Base-by-base conservation (phyloP, 2,888 invertebrate species). In the Heteromurus nitidus region DNA sequence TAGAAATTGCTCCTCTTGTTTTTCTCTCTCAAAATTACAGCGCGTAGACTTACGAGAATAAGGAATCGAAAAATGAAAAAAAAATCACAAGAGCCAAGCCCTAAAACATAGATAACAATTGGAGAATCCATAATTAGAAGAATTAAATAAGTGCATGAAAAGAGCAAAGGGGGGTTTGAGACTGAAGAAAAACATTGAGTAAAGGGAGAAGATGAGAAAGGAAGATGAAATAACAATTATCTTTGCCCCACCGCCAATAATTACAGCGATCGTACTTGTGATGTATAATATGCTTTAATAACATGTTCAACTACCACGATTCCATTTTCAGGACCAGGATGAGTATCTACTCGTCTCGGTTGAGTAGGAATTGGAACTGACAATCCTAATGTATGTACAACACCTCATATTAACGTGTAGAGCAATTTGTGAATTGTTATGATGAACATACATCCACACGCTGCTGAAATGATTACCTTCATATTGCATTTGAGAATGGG, bases 171-270 rank as follows among this genome's bases (percentile, higher is more conserved):
- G n/a, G n/a, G 47, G 16, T 47, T 47, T 47, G 5, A 9, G 36
- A 13, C 18, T 58, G 58, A 7, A 7, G 26, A 26, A 18, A 58
- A 58, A 18, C 31, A 9, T 30, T 3, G 16, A 18, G 62, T 31
- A 20, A 62, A 20, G 31, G 26, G 26, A 26, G 26, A 26, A 26
- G 1, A 55, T 22, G 5, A 20, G 62, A 11, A 55, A n/a, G 28
- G 28, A 55, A 9, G 50, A 53, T 47, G 73, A 69, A 58, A 60
- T 69, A 82, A 82, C 74, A 69, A 82, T 82, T 73, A 82, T 82
- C 73, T 64, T 73, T 82, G 42, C 67, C 50, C 68, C 76, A 76
- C 62, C 76, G 62, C 26, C 68, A 76, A 62, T 76, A 76, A 76
- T 76, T 76, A 69, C 68, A 68, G 42, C 68, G 36, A 31, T 30